These are phyloP conservation scores for Holcopasites calliopsidis DNA, from an alignment of 1,140 invertebrate species.

Conservation along the genomic window DNA sequence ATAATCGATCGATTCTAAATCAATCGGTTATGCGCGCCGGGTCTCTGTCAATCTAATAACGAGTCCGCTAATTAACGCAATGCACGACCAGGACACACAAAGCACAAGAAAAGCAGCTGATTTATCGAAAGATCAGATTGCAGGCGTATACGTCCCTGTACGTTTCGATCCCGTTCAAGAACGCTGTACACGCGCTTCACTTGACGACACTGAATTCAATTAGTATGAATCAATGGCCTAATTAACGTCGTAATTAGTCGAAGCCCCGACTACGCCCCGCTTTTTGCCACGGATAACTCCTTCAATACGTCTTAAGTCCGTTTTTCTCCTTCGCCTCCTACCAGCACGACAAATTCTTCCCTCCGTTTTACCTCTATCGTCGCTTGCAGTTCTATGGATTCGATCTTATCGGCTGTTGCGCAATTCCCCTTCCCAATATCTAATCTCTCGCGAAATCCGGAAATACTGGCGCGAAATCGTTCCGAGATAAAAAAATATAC, in stretches of 20 bases:
- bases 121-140: background rate
- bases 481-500: too few species aligned
- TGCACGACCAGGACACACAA: background rate
- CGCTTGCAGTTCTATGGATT: constrained; percentile 41
- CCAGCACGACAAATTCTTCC: background rate
- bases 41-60: background rate
- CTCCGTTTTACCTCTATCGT: constrained; percentile 28
- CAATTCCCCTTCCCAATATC: constrained; percentile 28
- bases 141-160: background rate
- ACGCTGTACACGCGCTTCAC: background rate
- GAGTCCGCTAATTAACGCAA: constrained; percentile 12
- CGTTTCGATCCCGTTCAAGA: constrained; percentile 10
- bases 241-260: constrained; percentile 52
- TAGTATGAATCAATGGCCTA: constrained; percentile 46
- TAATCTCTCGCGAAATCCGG: background rate
- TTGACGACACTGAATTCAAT: constrained; percentile 46
- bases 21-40: background rate
- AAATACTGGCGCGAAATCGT: background rate
- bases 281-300: constrained; percentile 13
- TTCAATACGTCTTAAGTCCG: constrained; percentile 17
- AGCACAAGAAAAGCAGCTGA: background rate
- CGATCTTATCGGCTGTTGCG: constrained; percentile 47
- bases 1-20: background rate
- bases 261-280: constrained; percentile 13
- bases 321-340: constrained; percentile 1